These are phyloP conservation scores for Scolanthus callimorphus DNA, from an alignment of 92 coral and sea anemone species.

Conservation along the genomic window DNA sequence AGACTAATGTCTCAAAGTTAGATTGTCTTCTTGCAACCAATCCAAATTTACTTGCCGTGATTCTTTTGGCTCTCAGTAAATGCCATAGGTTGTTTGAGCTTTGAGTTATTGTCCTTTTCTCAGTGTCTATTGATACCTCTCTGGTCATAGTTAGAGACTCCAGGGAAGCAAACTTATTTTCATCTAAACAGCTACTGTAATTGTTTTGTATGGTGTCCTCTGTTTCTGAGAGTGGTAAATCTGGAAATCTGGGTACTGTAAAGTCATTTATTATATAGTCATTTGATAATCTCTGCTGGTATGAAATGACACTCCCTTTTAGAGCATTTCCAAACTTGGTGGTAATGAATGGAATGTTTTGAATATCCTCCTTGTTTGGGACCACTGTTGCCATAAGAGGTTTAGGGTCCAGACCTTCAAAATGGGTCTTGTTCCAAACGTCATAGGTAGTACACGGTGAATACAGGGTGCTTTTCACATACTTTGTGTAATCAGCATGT, in stretches of 20 bases:
- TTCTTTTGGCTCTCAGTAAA: slow-evolving; percentile 34
- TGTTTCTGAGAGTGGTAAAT: slow-evolving; percentile 31
- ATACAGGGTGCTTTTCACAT: slow-evolving; percentile 30
- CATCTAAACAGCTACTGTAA: slow-evolving; percentile 19
- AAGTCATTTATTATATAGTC: slow-evolving; percentile 43
- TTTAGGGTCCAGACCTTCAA: slow-evolving; percentile 9
- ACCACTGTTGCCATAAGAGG: slow-evolving; percentile 20
- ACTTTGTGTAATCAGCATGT: slow-evolving; percentile 14
- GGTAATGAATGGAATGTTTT: slow-evolving; percentile 20
- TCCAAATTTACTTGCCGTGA: slow-evolving; percentile 65
- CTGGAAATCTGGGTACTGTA: slow-evolving; percentile 29
- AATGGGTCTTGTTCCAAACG: slow-evolving; percentile 20
- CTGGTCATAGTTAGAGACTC: slow-evolving; percentile 16
- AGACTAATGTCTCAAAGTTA: slow-evolving; percentile 42
- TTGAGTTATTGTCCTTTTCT: slow-evolving; percentile 40
- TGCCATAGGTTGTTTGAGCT: slow-evolving; percentile 42
- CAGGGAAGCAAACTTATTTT: slow-evolving; percentile 24
- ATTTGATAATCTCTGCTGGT: slow-evolving; percentile 29
- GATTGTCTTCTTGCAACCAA: slow-evolving; percentile 21
- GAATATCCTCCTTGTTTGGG: slow-evolving; percentile 6
- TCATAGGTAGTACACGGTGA: slow-evolving; percentile 28
- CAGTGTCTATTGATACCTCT: slow-evolving; percentile 16
- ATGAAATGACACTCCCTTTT: slow-evolving; percentile 32
- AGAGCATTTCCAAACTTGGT: slow-evolving; percentile 39
- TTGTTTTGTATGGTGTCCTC: slow-evolving; percentile 11